Evolutionary conservation across 2,888 invertebrate genomes (phyloP).

Genomic region (Seira musarum): DNA sequence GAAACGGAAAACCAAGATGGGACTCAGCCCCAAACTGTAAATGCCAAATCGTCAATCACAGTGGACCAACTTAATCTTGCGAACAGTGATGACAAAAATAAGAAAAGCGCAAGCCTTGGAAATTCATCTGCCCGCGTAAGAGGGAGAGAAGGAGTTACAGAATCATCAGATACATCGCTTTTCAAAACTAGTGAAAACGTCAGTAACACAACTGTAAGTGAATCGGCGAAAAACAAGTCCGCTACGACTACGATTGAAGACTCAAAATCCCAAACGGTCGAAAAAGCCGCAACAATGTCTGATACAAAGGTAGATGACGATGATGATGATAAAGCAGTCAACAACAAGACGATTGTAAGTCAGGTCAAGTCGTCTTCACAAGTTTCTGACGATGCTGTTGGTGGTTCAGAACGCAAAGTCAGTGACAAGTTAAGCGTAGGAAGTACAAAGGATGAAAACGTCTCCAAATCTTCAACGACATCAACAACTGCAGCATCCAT

Average conservation of each 20-base stretch:
- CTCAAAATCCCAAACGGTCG: too few relatives aligned
- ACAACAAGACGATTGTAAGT: conserved; percentile 4
- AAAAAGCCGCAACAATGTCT: too few relatives aligned
- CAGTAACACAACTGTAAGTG: background rate
- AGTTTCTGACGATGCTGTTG: background rate
- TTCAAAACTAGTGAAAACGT: background rate
- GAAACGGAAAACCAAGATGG: background rate
- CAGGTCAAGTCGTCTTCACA: background rate
- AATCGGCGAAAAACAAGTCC: background rate
- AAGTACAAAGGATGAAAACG: background rate
- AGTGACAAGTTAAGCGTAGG: background rate
- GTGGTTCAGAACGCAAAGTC: too few relatives aligned
- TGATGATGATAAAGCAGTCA: too few relatives aligned
- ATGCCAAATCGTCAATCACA: background rate
- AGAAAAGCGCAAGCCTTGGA: too few relatives aligned
- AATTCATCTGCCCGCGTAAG: too few relatives aligned
- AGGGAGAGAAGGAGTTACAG: background rate
- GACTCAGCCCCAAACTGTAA: background rate
- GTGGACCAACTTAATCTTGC: background rate
- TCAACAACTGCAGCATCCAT: conserved; percentile 32
- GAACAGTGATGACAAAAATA: background rate
- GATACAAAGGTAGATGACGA: too few relatives aligned
- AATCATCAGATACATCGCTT: background rate
- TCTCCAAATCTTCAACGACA: conserved; percentile 4
- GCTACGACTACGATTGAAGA: too few relatives aligned